Conservation (phyloP, 2,113 vertebrate species). For the Craseonycteris thonglongyai region DNA sequence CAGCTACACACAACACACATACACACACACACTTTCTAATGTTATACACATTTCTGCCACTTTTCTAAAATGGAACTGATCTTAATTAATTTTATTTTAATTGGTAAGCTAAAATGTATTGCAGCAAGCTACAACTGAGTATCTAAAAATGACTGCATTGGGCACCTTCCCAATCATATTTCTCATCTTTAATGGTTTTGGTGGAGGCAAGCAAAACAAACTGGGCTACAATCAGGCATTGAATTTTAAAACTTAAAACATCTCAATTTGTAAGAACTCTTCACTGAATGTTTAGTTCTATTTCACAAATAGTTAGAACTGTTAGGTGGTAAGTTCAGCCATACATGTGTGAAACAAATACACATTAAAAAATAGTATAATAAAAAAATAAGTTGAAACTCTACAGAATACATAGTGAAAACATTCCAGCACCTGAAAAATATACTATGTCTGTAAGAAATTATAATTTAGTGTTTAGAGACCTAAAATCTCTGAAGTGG, state of each 20-base stretch:
- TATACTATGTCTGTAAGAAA: not conserved
- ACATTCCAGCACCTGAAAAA: not conserved
- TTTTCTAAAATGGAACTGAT: not conserved
- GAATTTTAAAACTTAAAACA: not conserved
- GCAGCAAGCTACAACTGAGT: not conserved
- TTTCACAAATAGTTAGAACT: not conserved
- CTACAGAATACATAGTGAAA: not conserved
- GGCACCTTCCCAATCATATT: not conserved
- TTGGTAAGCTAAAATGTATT: not conserved
- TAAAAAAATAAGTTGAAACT: not conserved
- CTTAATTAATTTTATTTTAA: conserved; percentile 41
- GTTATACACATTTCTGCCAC: not conserved
- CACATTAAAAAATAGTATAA: not conserved
- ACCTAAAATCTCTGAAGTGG: not conserved
- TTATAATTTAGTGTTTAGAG: not conserved
- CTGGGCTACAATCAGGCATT: not conserved
- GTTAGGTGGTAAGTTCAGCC: not conserved
- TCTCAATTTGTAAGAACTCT: not conserved
- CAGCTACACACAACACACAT: not conserved
- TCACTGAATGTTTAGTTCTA: not conserved
- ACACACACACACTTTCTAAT: not conserved
- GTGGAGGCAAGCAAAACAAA: not conserved
- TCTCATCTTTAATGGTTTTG: not conserved
- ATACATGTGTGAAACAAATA: not conserved
- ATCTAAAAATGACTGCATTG: conserved; percentile 40